Evolutionary conservation across 2,888 invertebrate genomes (phyloP), one percentile per base, ranked within the genome.

Genomic region (Caenorhabditis sp.): DNA sequence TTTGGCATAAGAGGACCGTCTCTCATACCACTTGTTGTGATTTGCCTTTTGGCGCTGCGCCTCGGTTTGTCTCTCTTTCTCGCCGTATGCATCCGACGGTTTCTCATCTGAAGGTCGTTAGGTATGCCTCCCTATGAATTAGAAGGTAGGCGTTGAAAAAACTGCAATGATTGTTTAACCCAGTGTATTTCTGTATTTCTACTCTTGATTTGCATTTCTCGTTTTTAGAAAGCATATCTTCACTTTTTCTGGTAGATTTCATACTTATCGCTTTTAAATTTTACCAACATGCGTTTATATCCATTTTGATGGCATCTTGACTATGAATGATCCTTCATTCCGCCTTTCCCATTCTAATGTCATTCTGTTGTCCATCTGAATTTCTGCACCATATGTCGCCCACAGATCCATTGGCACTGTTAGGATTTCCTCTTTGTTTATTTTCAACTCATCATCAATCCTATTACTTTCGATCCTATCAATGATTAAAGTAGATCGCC

Each of bases 311-410:
- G 77, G 54, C 79, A 64, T 70, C 12, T 64, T 56, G 79, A 79
- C 70, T 79, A 80, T 73, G 68, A 68, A 73, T 80, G 73, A 73
- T 68, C 73, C 80, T 80, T 73, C 72, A 66, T 80, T 68, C 49
- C n/a, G 28, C 51, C 61, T 31, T 44, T 51, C 44, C 19, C 38
- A 31, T 19, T 16, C n/a, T 49, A 63, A 44, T 66, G 49, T 28
- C 22, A 35, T 66, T 54, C 16, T 54, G 68, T 68, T 68, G 54
- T 54, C 35, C 38, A 49, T 54, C 35, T 54, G 38, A 54, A 51
- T 63, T 63, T 54, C 63, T 10, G 4, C 24, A 54, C 73, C 61
- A 73, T 49, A 73, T 73, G 61, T 35, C 12, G 38, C 73, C 8
- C 8, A 38, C 26, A 47, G 8, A 59, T 44, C 4, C 19, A 16